phyloP scores from a whole-genome alignment of 1,140 invertebrate species.

The Sinonovacula constricta region DNA sequence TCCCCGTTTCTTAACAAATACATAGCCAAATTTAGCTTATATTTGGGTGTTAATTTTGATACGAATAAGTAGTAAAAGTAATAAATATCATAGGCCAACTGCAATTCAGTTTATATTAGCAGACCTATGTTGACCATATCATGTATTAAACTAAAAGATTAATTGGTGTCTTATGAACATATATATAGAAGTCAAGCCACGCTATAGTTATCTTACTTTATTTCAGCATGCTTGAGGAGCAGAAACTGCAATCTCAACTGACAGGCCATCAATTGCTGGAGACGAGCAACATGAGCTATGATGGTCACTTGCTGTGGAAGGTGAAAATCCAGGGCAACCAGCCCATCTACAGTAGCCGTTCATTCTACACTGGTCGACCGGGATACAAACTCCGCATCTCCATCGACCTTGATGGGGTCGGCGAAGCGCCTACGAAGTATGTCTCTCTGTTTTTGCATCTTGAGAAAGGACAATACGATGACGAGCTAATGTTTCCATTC shows the following conservation, averaged over 20 bases:
- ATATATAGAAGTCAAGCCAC: not conserved
- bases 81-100: too few relatives aligned
- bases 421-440: slow-evolving; percentile 38
- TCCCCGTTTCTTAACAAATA: too few relatives aligned
- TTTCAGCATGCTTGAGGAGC: not conserved
- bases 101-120: too few relatives aligned
- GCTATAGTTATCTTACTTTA: not conserved
- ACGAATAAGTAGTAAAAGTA: too few relatives aligned
- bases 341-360: slow-evolving; percentile 40
- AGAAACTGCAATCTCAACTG: not conserved
- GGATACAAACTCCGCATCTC: slow-evolving; percentile 54
- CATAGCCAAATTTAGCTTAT: too few relatives aligned
- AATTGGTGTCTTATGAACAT: not conserved
- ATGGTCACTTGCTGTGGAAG: slow-evolving; percentile 51
- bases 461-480: slow-evolving; percentile 53
- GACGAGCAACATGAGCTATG: too few relatives aligned
- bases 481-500: slow-evolving; percentile 52
- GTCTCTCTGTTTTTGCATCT: slow-evolving; percentile 50
- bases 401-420: slow-evolving; percentile 49
- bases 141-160: not conserved
- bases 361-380: slow-evolving; percentile 57
- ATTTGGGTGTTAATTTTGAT: too few relatives aligned
- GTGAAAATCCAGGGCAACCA: slow-evolving; percentile 30
- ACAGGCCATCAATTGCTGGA: too few relatives aligned
- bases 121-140: too few relatives aligned